These are phyloP conservation scores for Terebella lapidaria DNA, from an alignment of 2,888 invertebrate species.

Conservation along the genomic window DNA sequence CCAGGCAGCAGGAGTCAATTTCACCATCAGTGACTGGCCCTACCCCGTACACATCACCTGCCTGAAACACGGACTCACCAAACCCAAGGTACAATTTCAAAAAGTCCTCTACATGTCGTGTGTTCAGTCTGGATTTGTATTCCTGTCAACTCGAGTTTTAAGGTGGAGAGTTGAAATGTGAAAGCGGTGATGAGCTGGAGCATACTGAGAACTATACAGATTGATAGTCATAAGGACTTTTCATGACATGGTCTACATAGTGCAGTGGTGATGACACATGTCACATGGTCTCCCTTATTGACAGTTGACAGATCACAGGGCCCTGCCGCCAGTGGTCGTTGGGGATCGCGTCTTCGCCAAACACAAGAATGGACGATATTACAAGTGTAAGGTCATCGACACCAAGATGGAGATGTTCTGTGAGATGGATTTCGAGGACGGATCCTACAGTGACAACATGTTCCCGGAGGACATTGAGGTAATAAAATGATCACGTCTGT, in stretches of 20 bases:
- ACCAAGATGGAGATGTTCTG: conserved; percentile 58
- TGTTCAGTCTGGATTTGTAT: too few species aligned
- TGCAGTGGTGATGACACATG: too few species aligned
- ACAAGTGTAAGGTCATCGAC: conserved; percentile 58
- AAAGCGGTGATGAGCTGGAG: too few species aligned
- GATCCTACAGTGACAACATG: conserved; percentile 61
- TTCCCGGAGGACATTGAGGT: conserved; percentile 60
- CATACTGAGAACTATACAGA: too few species aligned
- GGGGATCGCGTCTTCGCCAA: conserved; percentile 61
- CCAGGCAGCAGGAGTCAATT: conserved; percentile 57
- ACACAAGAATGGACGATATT: conserved; percentile 62
- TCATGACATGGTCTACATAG: too few species aligned
- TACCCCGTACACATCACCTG: conserved; percentile 51
- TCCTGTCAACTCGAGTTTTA: too few species aligned
- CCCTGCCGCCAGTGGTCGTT: conserved; percentile 36
- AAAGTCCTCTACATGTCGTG: too few species aligned
- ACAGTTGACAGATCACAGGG: conserved; percentile 12
- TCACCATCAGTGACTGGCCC: conserved; percentile 54
- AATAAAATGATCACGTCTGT: too few species aligned
- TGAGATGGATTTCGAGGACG: conserved; percentile 63
- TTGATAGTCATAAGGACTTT: too few species aligned
- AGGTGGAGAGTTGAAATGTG: too few species aligned
- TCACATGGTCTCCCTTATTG: too few species aligned
- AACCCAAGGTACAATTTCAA: conserved; percentile 10
- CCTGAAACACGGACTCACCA: conserved; percentile 18